Base-by-base conservation (phyloP, 2,888 invertebrate genomes). In the Epistrophe grossulariae region DNA sequence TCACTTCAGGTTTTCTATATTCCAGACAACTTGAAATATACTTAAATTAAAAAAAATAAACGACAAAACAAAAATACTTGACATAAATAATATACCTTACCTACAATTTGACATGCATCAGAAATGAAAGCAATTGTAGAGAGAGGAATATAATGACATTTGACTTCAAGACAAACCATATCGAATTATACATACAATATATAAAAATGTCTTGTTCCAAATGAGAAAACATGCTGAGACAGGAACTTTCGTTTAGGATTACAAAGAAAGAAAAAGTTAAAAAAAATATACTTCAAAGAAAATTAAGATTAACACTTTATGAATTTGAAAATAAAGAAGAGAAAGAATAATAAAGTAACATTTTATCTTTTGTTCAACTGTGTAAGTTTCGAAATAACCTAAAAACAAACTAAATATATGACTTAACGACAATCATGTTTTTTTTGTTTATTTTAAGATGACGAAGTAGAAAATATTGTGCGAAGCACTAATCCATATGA, bases 241-340 rank as follows among this genome's bases (percentile, higher is more conserved):
- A 68, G 68, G 68, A 68, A 68, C 68, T 50, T 68, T 50, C 68
- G 68, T 68, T 68, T 50, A 15, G 50, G 17, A 50, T 68, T 68
- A 68, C 68, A 68, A 35, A 66, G 35, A 24, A 48, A 3, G 11
- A 60, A 17, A 15, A 43, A 17, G 0, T 7, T 0, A n/a, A 3
- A 57, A n/a, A 31, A 31, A 15, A 59, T 7, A 15, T 2, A 66
- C 66, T 48, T 66, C 66, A 66, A 48, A 66, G 66, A 31, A 66
- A 66, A 66, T 66, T 48, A 66, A 62, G 43, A 43, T 43, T 62
- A 48, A 66, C 66, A 66, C 66, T 66, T 66, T 38, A 15, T 17
- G 31, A 55, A 28, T 55, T 28, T 3, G n/a, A 24, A 3, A 17
- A 38, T 35, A 60, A 35, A 2, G 38, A 59, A 59, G 1, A 59